Evolutionary conservation across 2,113 vertebrate species (phyloP), one percentile per base, ranked within the genome.

Genomic region (Eira barbara): DNA sequence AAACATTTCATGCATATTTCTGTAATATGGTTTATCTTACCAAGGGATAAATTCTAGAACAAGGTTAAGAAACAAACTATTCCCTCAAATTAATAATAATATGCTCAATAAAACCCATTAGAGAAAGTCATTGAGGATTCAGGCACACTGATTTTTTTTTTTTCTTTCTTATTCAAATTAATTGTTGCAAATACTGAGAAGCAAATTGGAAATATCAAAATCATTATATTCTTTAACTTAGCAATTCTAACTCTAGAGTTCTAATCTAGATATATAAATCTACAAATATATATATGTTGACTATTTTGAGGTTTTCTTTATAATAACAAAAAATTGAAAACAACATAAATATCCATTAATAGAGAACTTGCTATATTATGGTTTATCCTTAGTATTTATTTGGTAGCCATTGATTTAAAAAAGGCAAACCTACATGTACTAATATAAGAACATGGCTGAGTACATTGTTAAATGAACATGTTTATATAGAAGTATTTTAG

Each of bases 111-210:
- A 82, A 88, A 79, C 55, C 63, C 63, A 94, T 2, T 3, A 18
- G 49, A 73, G 79, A 85, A 96, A 96, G 25, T 21, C 12, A 92
- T 27, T 85, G 27, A 92, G 31, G 31, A 93, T 74, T 73, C 12
- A 49, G 27, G 23, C 27, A 89, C n/a, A 69, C 20, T 39, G 14
- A 39, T 65, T 71, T 86, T 95, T 65, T 71, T 86, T 95, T 42
- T 95, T 42, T 93, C 45, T 74, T 61, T 92, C 36, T 93, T 17
- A 80, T 67, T 93, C 76, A 91, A 84, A 73, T 83, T 85, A 80
- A 34, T 79, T 82, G 59, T 93, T 42, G 10, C 34, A 92, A 96
- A 93, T 15, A 76, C 94, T 97, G 87, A 87, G 97, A 96, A 84
- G 36, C 27, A 93, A 98, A 88, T 92, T 90, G 13, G 2, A 94